Percentiles rank a stretch among this genome's conserved stretches.
Conservation (phyloP, 2,888 invertebrate genomes). For the Andrena hattorfiana region DNA sequence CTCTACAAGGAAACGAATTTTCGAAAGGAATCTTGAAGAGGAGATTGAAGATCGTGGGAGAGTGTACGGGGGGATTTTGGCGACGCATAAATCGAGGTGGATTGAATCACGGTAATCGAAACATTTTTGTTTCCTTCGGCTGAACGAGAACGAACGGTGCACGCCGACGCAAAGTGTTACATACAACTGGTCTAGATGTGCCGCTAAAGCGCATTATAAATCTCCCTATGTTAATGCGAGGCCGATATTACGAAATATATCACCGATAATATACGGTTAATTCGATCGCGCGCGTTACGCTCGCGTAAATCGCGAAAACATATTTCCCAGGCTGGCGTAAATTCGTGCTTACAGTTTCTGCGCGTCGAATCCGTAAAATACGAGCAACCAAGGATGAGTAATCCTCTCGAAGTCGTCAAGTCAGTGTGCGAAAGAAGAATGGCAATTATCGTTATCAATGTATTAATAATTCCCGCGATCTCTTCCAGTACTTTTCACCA, state of each 20-base stretch:
- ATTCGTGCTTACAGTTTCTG: not conserved
- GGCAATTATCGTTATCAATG: conserved; percentile 18
- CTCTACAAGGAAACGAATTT: not conserved
- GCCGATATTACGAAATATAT: conserved; percentile 11
- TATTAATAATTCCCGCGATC: not conserved
- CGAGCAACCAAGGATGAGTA: not conserved
- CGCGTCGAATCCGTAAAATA: not conserved
- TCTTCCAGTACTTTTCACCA: conserved; percentile 4
- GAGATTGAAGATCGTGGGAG: too few species aligned
- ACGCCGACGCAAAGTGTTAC: not conserved
- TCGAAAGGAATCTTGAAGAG: not conserved
- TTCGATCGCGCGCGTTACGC: conserved; percentile 3
- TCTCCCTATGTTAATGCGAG: conserved; percentile 32
- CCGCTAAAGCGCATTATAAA: conserved; percentile 28
- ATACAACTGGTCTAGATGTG: not conserved
- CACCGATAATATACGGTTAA: conserved; percentile 23
- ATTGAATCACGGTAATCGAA: not conserved
- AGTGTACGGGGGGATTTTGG: not conserved
- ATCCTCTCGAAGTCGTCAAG: not conserved
- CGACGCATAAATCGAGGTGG: not conserved
- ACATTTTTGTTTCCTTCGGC: not conserved
- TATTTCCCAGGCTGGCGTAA: conserved; percentile 1
- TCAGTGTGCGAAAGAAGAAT: conserved; percentile 2
- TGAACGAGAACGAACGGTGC: not conserved
- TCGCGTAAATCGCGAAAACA: conserved; percentile 16